A percentile compares a stretch with the other conserved stretches of the same genome.
Conservation (phyloP, 64 coral and sea anemone genomes). For the Montipora sp. region DNA sequence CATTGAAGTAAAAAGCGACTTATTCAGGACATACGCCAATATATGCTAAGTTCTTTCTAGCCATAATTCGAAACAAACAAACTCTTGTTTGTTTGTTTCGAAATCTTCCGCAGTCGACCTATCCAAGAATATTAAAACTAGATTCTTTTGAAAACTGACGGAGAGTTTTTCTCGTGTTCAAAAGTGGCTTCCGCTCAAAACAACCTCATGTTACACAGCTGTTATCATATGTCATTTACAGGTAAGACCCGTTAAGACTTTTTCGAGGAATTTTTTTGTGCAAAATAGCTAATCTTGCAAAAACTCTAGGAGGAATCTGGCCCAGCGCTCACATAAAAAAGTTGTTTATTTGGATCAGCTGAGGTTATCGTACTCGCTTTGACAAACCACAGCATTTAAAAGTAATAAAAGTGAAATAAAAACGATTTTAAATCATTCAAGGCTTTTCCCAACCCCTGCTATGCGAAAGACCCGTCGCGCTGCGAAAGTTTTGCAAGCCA, state of each 20-base stretch:
- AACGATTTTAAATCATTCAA: constrained; percentile 9
- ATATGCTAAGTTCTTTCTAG: not conserved
- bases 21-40: not conserved
- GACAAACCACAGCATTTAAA: not conserved
- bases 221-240: not conserved
- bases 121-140: not conserved
- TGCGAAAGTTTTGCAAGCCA: constrained; percentile 20
- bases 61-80: too few species aligned
- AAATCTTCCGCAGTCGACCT: not conserved
- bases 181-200: not conserved
- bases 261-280: not conserved
- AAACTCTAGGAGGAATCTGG: not conserved
- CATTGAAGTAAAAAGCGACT: not conserved
- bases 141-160: too few species aligned
- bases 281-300: not conserved
- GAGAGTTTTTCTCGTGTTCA: not conserved
- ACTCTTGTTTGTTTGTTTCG: not conserved
- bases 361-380: not conserved
- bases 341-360: not conserved
- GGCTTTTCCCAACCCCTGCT: not conserved
- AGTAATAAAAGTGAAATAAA: constrained; percentile 21
- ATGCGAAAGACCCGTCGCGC: not conserved
- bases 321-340: not conserved
- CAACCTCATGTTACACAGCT: constrained; percentile 16
- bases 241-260: not conserved